Evolutionary conservation across 2,888 invertebrate species (phyloP).

Genomic region (Steinernema scapterisci): DNA sequence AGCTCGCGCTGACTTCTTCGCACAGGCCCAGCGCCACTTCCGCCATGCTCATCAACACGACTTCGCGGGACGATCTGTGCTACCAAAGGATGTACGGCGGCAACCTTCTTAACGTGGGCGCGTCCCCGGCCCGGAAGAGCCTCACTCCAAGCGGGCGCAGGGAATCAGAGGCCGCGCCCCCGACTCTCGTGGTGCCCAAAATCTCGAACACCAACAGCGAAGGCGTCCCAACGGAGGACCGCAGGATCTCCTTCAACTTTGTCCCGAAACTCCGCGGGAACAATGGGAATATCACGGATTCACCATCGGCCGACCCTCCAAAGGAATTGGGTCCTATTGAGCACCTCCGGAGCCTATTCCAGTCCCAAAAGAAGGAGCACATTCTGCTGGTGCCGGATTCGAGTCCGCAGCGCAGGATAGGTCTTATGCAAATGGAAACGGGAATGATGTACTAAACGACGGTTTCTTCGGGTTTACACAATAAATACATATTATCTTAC

Average conservation of each 20-base stretch:
- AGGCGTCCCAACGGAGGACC: background rate
- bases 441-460: slow-evolving; percentile 5
- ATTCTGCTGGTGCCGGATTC: slow-evolving; percentile 15
- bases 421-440: slow-evolving; percentile 27
- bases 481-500: slow-evolving; percentile 3
- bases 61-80: slow-evolving; percentile 20
- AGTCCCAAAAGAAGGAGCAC: background rate
- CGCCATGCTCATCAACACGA: slow-evolving; percentile 20
- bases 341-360: background rate
- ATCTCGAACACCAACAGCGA: background rate
- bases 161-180: background rate
- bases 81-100: slow-evolving; percentile 22
- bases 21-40: slow-evolving; percentile 10
- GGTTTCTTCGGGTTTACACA: background rate
- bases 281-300: background rate
- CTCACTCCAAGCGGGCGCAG: background rate
- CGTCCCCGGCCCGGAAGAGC: background rate
- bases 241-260: slow-evolving; percentile 20
- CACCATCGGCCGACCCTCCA: background rate
- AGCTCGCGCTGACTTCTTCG: slow-evolving; percentile 1
- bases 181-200: background rate
- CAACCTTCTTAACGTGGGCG: background rate
- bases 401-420: slow-evolving; percentile 12
- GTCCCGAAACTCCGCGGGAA: background rate
- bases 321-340: background rate